These are phyloP conservation scores for Indicator indicator DNA, from an alignment of 2,113 vertebrate species.

Conservation along the genomic window DNA sequence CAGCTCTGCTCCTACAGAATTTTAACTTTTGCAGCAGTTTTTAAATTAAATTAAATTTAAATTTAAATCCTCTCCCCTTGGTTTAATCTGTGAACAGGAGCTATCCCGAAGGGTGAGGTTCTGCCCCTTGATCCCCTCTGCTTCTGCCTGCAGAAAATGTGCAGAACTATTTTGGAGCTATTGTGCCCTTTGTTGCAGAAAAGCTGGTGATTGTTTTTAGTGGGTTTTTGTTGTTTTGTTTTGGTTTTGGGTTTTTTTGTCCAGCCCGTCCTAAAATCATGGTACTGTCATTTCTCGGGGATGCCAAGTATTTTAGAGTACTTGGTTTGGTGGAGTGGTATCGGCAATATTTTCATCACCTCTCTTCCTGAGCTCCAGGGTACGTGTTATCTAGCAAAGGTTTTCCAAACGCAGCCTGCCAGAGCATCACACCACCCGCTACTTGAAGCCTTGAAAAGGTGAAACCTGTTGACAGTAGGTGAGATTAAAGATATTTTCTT, in stretches of 20 bases:
- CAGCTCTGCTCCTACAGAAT: not conserved
- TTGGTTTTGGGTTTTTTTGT: not conserved
- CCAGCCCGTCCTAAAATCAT: not conserved
- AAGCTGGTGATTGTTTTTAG: not conserved
- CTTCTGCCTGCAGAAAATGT: not conserved
- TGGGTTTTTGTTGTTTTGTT: too few species aligned
- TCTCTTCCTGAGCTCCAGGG: not conserved
- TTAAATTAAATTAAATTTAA: not conserved
- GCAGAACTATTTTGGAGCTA: not conserved
- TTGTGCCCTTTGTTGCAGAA: not conserved
- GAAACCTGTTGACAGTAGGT: conserved; percentile 50
- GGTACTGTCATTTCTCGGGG: not conserved
- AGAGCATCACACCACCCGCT: not conserved
- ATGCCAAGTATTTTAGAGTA: not conserved
- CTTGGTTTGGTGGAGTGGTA: not conserved
- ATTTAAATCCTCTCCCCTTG: not conserved
- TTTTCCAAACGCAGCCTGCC: not conserved
- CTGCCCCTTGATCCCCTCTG: not conserved
- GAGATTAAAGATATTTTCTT: not conserved
- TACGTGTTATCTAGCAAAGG: not conserved
- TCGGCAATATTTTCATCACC: not conserved
- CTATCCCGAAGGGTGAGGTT: not conserved
- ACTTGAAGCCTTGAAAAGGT: not conserved
- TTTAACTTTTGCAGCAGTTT: not conserved
- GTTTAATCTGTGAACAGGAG: not conserved